These are phyloP conservation scores for Venusia cambrica DNA, from an alignment of 2,888 invertebrate species.

Conservation along the genomic window DNA sequence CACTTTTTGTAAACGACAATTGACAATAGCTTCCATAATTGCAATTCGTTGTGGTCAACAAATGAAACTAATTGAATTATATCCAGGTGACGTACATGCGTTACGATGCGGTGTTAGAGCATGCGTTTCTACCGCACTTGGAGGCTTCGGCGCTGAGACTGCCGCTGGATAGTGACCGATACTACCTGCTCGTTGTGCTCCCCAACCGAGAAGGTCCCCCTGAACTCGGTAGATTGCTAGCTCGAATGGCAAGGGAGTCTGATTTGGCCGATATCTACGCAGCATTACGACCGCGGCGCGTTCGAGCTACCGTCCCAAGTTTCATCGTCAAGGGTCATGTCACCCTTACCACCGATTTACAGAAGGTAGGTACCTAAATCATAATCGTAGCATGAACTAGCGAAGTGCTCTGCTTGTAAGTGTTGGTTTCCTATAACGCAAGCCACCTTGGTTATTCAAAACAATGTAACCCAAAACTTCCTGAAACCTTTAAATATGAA, in stretches of 20 bases:
- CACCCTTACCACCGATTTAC: conserved; percentile 89
- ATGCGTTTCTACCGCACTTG: conserved; percentile 86
- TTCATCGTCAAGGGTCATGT: conserved; percentile 90
- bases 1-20: conserved; percentile 25
- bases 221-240: conserved; percentile 83
- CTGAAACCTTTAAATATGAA: conserved; percentile 14
- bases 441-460: conserved; percentile 15
- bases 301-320: conserved; percentile 89
- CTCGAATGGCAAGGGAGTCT: conserved; percentile 82
- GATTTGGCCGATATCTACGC: conserved; percentile 85
- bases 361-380: no score
- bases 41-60: conserved; percentile 26
- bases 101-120: conserved; percentile 89
- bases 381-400: no score
- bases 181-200: conserved; percentile 87
- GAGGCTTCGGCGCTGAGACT: conserved; percentile 87
- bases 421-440: no score
- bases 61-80: conserved; percentile 33
- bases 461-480: conserved; percentile 19
- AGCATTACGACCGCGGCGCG: conserved; percentile 85
- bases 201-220: conserved; percentile 83
- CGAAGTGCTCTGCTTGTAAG: no score
- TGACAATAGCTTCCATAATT: conserved; percentile 28
- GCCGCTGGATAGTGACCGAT: conserved; percentile 89
- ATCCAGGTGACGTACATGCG: conserved; percentile 84